Percentiles rank a stretch among this genome's conserved stretches.
These are phyloP conservation scores for Hydrochoerus hydrochaeris DNA, from an alignment of 2,113 vertebrate genomes.

Conservation along the genomic window DNA sequence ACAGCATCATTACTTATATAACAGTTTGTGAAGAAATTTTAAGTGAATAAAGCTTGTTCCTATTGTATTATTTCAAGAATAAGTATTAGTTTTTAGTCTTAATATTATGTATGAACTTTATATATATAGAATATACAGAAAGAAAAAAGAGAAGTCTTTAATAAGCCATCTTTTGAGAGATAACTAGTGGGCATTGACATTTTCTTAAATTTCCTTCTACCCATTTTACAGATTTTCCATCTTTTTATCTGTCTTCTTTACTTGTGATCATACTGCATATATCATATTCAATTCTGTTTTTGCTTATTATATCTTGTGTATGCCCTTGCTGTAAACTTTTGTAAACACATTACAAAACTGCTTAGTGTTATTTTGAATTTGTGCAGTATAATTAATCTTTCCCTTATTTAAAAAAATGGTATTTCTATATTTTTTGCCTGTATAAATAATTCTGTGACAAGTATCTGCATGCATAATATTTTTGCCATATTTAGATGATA, in stretches of 20 bases:
- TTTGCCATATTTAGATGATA: not conserved
- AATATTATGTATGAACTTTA: not conserved
- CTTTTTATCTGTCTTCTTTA: not conserved
- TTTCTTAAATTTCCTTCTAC: conserved; percentile 22
- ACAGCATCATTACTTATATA: not conserved
- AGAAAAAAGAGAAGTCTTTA: not conserved
- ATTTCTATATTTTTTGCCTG: not conserved
- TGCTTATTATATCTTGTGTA: not conserved
- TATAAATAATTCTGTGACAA: not conserved
- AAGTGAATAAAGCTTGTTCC: not conserved
- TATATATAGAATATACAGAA: not conserved
- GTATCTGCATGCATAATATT: not conserved
- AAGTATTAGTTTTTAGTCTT: conserved; percentile 20
- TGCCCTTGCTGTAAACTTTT: not conserved
- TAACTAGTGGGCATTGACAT: not conserved
- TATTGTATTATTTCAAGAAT: conserved; percentile 44
- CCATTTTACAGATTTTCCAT: not conserved
- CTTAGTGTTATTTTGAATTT: conserved; percentile 24
- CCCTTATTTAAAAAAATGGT: not conserved
- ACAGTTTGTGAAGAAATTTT: not conserved
- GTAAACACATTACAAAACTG: not conserved
- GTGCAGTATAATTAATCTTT: not conserved
- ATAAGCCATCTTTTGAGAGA: not conserved
- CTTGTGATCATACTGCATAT: not conserved
- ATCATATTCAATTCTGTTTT: not conserved